phyloP scores from a whole-genome alignment of 2,113 vertebrate species.

The Pluvianellus socialis region DNA sequence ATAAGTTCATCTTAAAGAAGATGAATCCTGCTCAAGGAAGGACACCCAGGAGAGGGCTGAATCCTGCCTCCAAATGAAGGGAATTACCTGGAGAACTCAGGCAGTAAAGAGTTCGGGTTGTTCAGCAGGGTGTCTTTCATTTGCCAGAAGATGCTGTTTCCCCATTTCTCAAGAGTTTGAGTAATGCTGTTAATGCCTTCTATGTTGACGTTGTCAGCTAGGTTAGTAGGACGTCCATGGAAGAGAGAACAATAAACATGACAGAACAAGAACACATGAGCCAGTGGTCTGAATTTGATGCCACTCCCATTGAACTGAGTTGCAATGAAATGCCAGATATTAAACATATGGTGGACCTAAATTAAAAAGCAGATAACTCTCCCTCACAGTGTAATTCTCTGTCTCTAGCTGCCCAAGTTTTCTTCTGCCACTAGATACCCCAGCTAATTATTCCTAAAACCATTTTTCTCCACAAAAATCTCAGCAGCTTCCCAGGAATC shows the following conservation, averaged over 20 bases:
- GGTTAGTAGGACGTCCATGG: background rate
- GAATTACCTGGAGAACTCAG: slow-evolving; percentile 73
- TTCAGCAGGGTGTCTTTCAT: slow-evolving; percentile 67
- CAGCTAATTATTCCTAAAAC: background rate
- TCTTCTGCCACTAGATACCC: background rate
- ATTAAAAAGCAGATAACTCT: background rate
- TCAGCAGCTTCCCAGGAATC: background rate
- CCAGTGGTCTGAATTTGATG: background rate
- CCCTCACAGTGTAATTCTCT: background rate
- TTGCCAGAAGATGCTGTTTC: slow-evolving; percentile 72
- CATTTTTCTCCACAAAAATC: background rate
- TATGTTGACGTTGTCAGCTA: slow-evolving; percentile 71
- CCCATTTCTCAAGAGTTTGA: slow-evolving; percentile 72
- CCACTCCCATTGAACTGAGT: background rate
- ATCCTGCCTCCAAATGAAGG: background rate
- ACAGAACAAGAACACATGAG: background rate
- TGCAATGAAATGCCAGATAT: background rate
- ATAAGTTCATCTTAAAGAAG: background rate
- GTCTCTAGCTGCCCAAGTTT: background rate
- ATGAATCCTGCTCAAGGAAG: background rate
- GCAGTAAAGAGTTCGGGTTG: slow-evolving; percentile 58
- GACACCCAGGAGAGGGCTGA: background rate
- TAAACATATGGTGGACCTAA: background rate
- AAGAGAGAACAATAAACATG: background rate
- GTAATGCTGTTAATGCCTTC: slow-evolving; percentile 67